Evolutionary conservation across 2,113 vertebrate species (phyloP), one percentile per base, ranked within the genome.

Genomic region (Phylloscopus whistleri): DNA sequence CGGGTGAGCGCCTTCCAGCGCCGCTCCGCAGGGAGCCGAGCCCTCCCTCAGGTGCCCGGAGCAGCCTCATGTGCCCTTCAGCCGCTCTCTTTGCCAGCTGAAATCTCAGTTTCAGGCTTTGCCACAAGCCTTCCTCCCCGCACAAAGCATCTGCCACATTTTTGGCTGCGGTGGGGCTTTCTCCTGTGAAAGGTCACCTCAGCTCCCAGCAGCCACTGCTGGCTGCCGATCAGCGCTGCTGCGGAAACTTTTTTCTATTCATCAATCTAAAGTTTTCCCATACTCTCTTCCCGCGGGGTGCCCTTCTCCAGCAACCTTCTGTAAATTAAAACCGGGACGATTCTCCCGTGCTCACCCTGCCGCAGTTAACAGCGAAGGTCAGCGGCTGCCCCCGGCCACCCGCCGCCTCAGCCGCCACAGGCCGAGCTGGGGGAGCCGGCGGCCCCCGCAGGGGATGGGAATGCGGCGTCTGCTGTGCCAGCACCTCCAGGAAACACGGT

Each of bases 111-210:
- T 89, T 35, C 66, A 31, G 63, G 23, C 72, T 73, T 59, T 59
- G 52, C 21, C 8, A 51, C 28, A 15, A 75, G 64, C 19, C 16
- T n/a, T 77, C 31, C 64, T 74, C 53, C 37, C 86, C 23, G 56
- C 52, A 56, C 56, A 67, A 52, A 90, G 30, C 80, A 87, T 69
- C 76, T 87, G 92, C 72, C 52, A 8, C 80, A 27, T 59, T 53
- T 66, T 75, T 31, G 3, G 16, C 63, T 35, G 77, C 8, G 4
- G 48, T 63, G 26, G 30, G 19, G 16, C 48, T 52, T 82, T 88
- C 33, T 73, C 24, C 63, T 49, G 30, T 5, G 31, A 86, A 87
- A 90, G 94, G 88, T 83, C 85, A 84, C 56, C 73, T 66, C 89
- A 37, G 69, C 80, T 92, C 24, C 62, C 80, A 74, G 75, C 79